Base-by-base conservation (phyloP, 2,797 vertebrate species). In the Ceryle rudis region DNA sequence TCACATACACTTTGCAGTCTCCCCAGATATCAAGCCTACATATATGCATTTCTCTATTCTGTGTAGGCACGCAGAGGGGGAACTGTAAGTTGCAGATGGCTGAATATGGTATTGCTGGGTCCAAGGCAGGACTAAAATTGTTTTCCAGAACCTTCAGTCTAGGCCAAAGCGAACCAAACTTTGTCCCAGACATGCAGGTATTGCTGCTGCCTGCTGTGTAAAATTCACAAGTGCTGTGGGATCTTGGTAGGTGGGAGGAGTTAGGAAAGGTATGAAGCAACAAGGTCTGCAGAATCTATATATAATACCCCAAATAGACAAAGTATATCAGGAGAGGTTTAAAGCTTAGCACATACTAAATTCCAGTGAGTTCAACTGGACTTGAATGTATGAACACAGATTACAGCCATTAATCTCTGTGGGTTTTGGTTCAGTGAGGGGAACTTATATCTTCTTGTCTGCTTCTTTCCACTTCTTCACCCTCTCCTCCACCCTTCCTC, bases 41-140 rank as follows among this genome's bases (percentile, higher is more conserved):
- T 46, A 80, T 44, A 58, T 67, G 64, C 74, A 85, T 85, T 87
- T 94, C 74, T 93, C 84, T 71, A n/a, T 49, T 87, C 83, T 69
- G 81, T 87, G 88, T 78, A 93, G 90, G 94, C 83, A 89, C 82
- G 67, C 0, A 18, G 81, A 86, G 69, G 71, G 73, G 60, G 65
- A 96, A 58, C 64, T 94, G 78, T 64, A 94, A 96, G 64, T 42
- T 94, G 79, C 75, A 95, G 72, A 77, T 95, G 67, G 83, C 67
- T 94, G 71, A 94, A 92, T 93, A 89, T 41, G 87, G 86, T 83
- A 89, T 80, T 89, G 23, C 29, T 5, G 3, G 44, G 64, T 58
- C 61, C n/a, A 25, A 54, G 86, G n/a, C 57, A 95, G 46, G 71
- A 39, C 67, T 89, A 90, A 86, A 89, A 74, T 83, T 85, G 57